Base-by-base conservation (phyloP, 2,113 vertebrate genomes). In the Empidonax alnorum region DNA sequence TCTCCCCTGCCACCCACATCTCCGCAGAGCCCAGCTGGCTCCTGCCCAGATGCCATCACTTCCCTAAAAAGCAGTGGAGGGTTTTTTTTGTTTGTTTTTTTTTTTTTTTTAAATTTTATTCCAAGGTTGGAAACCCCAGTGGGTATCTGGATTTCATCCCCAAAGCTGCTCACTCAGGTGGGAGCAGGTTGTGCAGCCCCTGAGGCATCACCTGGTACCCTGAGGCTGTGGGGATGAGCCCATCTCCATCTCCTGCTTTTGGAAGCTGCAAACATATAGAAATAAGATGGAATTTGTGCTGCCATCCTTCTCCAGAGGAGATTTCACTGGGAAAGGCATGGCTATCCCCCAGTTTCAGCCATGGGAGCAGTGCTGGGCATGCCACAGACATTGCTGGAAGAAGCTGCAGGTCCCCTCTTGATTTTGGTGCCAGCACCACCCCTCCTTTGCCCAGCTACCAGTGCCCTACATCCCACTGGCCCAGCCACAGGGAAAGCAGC, bases 341-440 rank as follows among this genome's bases (percentile, higher is more conserved):
- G 16, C 37, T 42, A 13, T 53, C 35, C 16, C 47, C 46, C 0
- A 0, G 4, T 49, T 77, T 31, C 37, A 15, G n/a, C 7, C 0
- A 2, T 2, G 10, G 17, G 22, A 72, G 35, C 30, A 41, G 4
- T 7, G 16, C 21, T n/a, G 71, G 22, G 20, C 23, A 1, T 0
- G 1, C 5, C 3, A 1, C 39, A 7, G 77, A 13, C 0, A 0
- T 0, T 53, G 56, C 31, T 62, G 83, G 47, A 49, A 58, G 71
- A 44, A 55, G 59, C n/a, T 44, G 58, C 6, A 24, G 63, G 41
- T 42, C 24, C n/a, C 72, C 23, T 28, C 67, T 12, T 17, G 7
- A 24, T 31, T 80, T 58, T 22, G 37, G 50, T 37, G 58, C 58
- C 9, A 24, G 58, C 9, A 6, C 58, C 10, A 14, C 6, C 14